phyloP scores from a whole-genome alignment of 2,888 invertebrate genomes.

The Drosophila sordidula region DNA sequence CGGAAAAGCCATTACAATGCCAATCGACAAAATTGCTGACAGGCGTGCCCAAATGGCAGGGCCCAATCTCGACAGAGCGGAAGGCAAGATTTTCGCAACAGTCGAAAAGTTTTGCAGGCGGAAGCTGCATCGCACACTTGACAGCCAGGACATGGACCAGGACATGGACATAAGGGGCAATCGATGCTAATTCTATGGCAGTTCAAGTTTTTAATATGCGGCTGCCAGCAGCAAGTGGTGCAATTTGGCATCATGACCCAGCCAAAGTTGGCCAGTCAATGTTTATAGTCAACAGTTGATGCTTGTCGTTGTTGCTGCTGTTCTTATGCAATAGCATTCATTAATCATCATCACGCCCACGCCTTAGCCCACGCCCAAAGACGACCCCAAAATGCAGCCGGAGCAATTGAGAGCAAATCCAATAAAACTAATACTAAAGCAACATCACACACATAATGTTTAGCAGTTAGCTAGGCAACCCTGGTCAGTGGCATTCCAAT shows the following conservation, averaged over 20 bases:
- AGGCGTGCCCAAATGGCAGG: constrained; percentile 46
- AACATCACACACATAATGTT: constrained; percentile 35
- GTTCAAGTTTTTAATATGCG: constrained; percentile 47
- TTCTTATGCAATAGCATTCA: constrained; percentile 52
- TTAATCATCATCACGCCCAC: constrained; percentile 65
- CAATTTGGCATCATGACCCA: constrained; percentile 48
- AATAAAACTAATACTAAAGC: constrained; percentile 43
- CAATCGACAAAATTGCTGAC: constrained; percentile 69
- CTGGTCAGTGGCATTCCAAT: constrained; percentile 12
- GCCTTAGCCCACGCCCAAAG: constrained; percentile 38
- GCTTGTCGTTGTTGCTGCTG: constrained; percentile 42
- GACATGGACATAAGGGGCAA: not conserved
- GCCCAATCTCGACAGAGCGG: constrained; percentile 29
- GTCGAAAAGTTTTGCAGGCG: constrained; percentile 54
- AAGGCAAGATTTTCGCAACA: constrained; percentile 40
- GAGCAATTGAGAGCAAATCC: constrained; percentile 52
- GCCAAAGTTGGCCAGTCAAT: constrained; percentile 15
- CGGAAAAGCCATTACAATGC: constrained; percentile 71
- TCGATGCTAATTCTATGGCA: constrained; percentile 18
- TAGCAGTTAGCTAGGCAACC: constrained; percentile 37
- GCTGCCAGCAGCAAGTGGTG: constrained; percentile 14
- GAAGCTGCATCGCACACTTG: constrained; percentile 52
- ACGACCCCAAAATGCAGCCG: constrained; percentile 29
- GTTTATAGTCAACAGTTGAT: constrained; percentile 35
- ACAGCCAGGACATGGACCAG: constrained; percentile 16